phyloP scores from a whole-genome alignment of 1,140 invertebrate species.

The Scaptomyza graminum region DNA sequence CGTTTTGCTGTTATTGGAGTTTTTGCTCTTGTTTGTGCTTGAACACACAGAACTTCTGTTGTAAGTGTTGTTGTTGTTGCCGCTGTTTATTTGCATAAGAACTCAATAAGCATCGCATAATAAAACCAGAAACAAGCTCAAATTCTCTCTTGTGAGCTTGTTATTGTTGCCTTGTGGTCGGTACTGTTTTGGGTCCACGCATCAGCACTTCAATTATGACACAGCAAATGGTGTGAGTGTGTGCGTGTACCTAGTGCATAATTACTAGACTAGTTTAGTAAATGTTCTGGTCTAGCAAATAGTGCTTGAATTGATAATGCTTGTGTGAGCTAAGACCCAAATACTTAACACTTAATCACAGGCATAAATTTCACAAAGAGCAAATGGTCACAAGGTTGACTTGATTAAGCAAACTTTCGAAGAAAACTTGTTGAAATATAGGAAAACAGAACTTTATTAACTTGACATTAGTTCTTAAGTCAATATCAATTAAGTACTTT shows the following conservation, averaged over 20 bases:
- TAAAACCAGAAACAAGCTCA: constrained; percentile 37
- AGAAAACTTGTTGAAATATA: too few species aligned
- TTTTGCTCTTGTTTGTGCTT: constrained; percentile 21
- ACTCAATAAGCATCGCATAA: constrained; percentile 51
- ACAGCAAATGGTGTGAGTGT: constrained; percentile 44
- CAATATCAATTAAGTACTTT: too few species aligned
- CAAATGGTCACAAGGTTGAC: too few species aligned
- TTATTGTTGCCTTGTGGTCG: constrained; percentile 34
- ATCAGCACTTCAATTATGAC: constrained; percentile 40
- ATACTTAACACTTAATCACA: too few species aligned
- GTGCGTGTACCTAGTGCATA: constrained; percentile 30
- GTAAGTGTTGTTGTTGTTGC: constrained; percentile 8
- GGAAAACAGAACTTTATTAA: too few species aligned
- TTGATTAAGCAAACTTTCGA: too few species aligned
- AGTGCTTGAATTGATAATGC: constrained; percentile 38
- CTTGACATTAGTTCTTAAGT: too few species aligned
- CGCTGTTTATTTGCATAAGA: constrained; percentile 70
- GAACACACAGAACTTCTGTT: constrained; percentile 11
- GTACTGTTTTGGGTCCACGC: constrained; percentile 16
- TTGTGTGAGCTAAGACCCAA: too few species aligned
- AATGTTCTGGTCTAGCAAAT: constrained; percentile 31
- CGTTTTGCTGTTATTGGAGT: constrained; percentile 39
- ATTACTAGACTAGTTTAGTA: constrained; percentile 30
- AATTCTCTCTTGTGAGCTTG: constrained; percentile 9
- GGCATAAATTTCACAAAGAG: too few species aligned